Evolutionary conservation across 1,140 invertebrate genomes (phyloP).

Genomic region (Augochlora pura): DNA sequence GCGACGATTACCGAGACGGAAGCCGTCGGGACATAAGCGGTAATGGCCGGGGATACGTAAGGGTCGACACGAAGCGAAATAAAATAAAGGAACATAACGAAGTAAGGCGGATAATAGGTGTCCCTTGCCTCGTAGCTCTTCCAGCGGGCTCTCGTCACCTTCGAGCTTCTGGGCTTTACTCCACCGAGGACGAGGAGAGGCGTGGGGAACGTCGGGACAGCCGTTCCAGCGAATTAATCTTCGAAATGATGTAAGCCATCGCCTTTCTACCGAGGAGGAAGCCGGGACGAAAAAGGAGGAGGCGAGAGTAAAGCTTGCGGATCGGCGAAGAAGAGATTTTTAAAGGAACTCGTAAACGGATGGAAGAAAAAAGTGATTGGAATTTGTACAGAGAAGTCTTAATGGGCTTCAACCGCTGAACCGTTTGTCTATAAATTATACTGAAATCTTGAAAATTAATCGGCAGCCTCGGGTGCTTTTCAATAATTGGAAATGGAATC

Average conservation of each 20-base stretch:
- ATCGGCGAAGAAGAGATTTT: conserved; percentile 15
- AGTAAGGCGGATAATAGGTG: conserved; percentile 49
- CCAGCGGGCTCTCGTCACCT: background rate
- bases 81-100: conserved; percentile 49
- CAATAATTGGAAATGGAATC: background rate
- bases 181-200: background rate
- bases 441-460: conserved; percentile 45
- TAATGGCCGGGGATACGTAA: conserved; percentile 50
- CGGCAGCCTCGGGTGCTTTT: conserved; percentile 2
- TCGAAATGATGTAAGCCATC: conserved; percentile 57
- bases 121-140: conserved; percentile 6
- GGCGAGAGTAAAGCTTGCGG: conserved; percentile 22
- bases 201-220: conserved; percentile 21
- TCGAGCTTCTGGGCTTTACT: conserved; percentile 4
- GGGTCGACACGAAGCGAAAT: conserved; percentile 32
- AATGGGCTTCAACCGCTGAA: conserved; percentile 32
- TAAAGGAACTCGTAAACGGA: conserved; percentile 34
- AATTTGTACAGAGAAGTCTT: conserved; percentile 36
- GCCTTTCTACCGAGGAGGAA: conserved; percentile 1
- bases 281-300: conserved; percentile 39
- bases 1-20: conserved; percentile 30
- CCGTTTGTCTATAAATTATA: conserved; percentile 61
- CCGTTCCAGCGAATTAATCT: conserved; percentile 54
- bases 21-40: conserved; percentile 33
- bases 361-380: conserved; percentile 41